Base-by-base conservation (phyloP, 2,888 invertebrate species). In the Oscheius sp. region DNA sequence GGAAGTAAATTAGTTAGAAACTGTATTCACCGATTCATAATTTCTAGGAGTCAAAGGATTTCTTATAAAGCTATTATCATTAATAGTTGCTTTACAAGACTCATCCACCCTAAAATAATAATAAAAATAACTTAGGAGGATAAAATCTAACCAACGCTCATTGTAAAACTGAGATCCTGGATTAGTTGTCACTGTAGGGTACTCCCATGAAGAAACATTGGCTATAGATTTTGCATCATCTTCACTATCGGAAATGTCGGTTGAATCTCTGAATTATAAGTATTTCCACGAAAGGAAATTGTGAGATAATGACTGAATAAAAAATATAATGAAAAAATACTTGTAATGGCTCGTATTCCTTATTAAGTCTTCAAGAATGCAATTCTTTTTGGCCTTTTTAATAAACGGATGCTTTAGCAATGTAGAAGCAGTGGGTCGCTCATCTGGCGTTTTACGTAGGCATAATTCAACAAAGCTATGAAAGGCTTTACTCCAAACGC, bases 401-500 rank as follows among this genome's bases (percentile, higher is more conserved):
- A 98, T 96, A 88, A 97, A 98, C 83, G 93, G 94, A 89, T 94
- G 95, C 89, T 94, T 93, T 82, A 98, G 91, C 87, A 98, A 90
- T 89, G 97, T 96, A 90, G 94, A 95, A 81, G 97, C 97, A 78
- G 96, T 93, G 70, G 97, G 97, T 88, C 98, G 92, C 95, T 95
- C 96, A 90, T 96, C 95, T 10, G 97, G 97, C 89, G 97, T 96
- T 90, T 97, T 98, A 89, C 97, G 97, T 82, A 98, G 91, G 89
- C 97, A 98, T 71, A 93, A 92, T 88, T 95, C 95, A 81, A 95
- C 95, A 88, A 96, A 95, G 89, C 95, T 95, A 90, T 83, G 94
- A 90, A 96, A 96, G 80, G 92, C 91, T 88, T 93, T 93, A 82
- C 92, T 92, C 89, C 93, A 95, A 88, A 92, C 93, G 10, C 93